Conservation (phyloP, 1,140 invertebrate species). For the Drosophila lacertosa region DNA sequence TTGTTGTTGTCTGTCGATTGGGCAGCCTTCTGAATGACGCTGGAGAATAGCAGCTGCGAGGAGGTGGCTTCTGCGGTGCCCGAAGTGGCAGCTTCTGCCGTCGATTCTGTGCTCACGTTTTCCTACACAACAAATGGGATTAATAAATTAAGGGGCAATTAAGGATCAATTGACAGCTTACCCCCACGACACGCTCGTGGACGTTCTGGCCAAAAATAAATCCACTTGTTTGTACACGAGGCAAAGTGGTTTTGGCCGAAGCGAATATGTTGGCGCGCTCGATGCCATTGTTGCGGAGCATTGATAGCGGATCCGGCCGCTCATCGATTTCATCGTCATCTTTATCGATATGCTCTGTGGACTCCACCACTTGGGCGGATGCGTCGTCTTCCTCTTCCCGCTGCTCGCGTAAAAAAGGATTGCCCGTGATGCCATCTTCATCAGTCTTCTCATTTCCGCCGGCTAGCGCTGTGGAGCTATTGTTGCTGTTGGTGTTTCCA, state of each 20-base stretch:
- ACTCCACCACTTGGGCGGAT: slow-evolving; percentile 37
- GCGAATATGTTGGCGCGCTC: slow-evolving; percentile 76
- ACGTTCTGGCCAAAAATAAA: slow-evolving; percentile 97
- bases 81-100: slow-evolving; percentile 43
- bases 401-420: slow-evolving; percentile 68
- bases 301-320: slow-evolving; percentile 73
- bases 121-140: slow-evolving; percentile 37
- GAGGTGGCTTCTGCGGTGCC: slow-evolving; percentile 51
- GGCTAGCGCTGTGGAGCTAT: slow-evolving; percentile 43
- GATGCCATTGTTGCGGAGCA: slow-evolving; percentile 79
- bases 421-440: slow-evolving; percentile 44
- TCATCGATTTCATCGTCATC: slow-evolving; percentile 72
- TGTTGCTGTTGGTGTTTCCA: slow-evolving; percentile 55
- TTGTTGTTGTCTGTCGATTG: slow-evolving; percentile 85
- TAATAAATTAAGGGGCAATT: background rate
- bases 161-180: slow-evolving; percentile 47
- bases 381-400: slow-evolving; percentile 54
- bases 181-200: slow-evolving; percentile 90
- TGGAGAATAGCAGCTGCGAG: slow-evolving; percentile 66
- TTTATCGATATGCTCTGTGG: slow-evolving; percentile 51
- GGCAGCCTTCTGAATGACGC: slow-evolving; percentile 83
- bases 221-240: slow-evolving; percentile 84
- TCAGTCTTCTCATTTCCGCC: slow-evolving; percentile 51
- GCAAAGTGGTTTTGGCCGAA: slow-evolving; percentile 73
- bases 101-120: slow-evolving; percentile 46